Conservation (phyloP, 2,113 vertebrate species). For the Taurulus bubalis region DNA sequence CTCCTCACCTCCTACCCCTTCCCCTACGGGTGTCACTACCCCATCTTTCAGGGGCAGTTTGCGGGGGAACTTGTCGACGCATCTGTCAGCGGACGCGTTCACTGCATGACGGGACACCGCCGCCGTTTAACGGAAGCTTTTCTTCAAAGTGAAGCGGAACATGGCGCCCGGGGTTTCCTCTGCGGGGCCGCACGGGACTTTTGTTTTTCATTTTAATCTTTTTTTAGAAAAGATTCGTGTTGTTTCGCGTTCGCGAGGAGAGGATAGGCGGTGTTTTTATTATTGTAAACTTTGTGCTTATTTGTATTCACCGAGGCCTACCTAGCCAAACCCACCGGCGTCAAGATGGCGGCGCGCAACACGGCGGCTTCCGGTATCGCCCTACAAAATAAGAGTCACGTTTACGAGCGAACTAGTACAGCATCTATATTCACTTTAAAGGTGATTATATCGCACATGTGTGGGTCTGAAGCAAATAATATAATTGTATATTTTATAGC, state of each 20-base stretch:
- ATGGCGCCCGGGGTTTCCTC: too few species aligned
- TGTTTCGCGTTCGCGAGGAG: background rate
- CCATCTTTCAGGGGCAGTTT: too few species aligned
- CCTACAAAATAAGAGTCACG: conserved; percentile 51
- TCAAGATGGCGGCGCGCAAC: background rate
- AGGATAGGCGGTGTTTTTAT: conserved; percentile 33
- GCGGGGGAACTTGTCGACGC: too few species aligned
- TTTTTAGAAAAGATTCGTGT: background rate
- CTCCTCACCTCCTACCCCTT: too few species aligned
- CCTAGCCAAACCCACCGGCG: conserved; percentile 64
- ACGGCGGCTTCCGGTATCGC: conserved; percentile 28
- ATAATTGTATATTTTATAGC: background rate
- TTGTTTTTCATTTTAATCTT: background rate
- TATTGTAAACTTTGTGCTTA: conserved; percentile 77
- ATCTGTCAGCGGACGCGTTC: too few species aligned
- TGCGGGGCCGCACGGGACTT: background rate
- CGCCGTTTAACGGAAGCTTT: too few species aligned
- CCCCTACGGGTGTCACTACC: too few species aligned
- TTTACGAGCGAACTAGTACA: background rate
- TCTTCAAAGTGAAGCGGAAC: too few species aligned
- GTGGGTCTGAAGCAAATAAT: background rate
- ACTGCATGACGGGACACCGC: too few species aligned
- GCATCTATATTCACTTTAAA: too few species aligned
- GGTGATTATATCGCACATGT: background rate
- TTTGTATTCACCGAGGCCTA: conserved; percentile 83